A percentile compares a stretch with the other conserved stretches of the same genome.
Conservation (phyloP, 1,140 invertebrate genomes). For the Phenacoccus solenopsis region DNA sequence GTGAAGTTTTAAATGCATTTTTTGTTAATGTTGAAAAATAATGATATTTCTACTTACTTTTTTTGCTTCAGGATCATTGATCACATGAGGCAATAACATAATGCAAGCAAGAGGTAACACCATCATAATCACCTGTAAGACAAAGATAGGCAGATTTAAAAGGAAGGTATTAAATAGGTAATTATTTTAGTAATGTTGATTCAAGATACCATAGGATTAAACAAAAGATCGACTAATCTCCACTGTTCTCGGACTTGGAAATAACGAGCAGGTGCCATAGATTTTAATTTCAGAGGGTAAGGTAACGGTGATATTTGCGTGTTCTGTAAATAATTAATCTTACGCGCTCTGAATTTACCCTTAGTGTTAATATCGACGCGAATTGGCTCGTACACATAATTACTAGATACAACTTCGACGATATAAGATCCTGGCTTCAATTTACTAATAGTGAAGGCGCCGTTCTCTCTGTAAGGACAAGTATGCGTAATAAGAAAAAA, state of each 20-base stretch:
- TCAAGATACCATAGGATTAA: slow-evolving; percentile 79
- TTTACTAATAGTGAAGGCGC: slow-evolving; percentile 79
- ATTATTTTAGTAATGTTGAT: background rate
- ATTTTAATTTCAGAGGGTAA: slow-evolving; percentile 82
- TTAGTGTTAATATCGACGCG: slow-evolving; percentile 91
- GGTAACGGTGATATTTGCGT: slow-evolving; percentile 72
- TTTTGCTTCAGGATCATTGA: slow-evolving; percentile 91
- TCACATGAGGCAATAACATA: slow-evolving; percentile 87
- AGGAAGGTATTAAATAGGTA: slow-evolving; percentile 12
- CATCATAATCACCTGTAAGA: slow-evolving; percentile 77
- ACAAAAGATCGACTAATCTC: slow-evolving; percentile 86
- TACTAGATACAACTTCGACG: slow-evolving; percentile 81
- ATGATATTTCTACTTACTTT: slow-evolving; percentile 44
- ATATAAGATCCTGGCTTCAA: slow-evolving; percentile 90
- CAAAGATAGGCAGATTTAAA: too few relatives aligned
- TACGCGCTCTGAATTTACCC: slow-evolving; percentile 88
- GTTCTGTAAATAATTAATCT: slow-evolving; percentile 89
- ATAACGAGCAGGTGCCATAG: slow-evolving; percentile 68
- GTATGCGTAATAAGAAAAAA: background rate
- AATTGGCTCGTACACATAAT: slow-evolving; percentile 81
- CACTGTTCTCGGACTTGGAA: slow-evolving; percentile 91
- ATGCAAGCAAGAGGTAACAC: slow-evolving; percentile 79
- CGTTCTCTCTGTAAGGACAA: slow-evolving; percentile 58
- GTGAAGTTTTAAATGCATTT: slow-evolving; percentile 12
- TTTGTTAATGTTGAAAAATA: slow-evolving; percentile 16